Evolutionary conservation across 2,888 invertebrate species (phyloP).

Genomic region (Oegoconia quadripuncta): DNA sequence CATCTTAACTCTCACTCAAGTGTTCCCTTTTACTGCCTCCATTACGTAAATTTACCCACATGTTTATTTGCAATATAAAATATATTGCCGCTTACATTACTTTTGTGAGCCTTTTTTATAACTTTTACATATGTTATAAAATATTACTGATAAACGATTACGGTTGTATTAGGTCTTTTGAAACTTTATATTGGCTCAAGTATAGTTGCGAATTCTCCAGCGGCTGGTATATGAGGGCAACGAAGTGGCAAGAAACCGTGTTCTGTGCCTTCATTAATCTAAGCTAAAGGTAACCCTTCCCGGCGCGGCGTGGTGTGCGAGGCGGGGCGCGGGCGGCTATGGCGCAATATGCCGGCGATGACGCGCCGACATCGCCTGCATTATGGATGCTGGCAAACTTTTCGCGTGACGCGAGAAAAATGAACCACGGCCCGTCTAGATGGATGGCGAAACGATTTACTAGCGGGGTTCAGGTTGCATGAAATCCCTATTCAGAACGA

Average conservation of each 20-base stretch:
- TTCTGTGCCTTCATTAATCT: conserved; percentile 54
- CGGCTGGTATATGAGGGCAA: conserved; percentile 20
- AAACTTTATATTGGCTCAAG: conserved; percentile 7
- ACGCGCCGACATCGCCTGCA: conserved; percentile 73
- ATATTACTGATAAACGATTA: conserved; percentile 10
- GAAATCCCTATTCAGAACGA: neutral
- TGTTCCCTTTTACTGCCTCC: conserved; percentile 60
- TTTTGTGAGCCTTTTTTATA: conserved; percentile 17
- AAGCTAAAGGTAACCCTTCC: conserved; percentile 53
- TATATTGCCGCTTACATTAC: conserved; percentile 49
- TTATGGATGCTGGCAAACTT: conserved; percentile 73
- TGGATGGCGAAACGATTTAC: conserved; percentile 65
- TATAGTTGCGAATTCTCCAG: conserved; percentile 3
- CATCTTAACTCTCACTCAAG: conserved; percentile 34
- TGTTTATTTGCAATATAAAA: conserved; percentile 76
- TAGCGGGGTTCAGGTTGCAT: conserved; percentile 15
- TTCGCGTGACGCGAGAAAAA: conserved; percentile 75
- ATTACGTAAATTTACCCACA: conserved; percentile 76
- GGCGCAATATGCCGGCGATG: conserved; percentile 68
- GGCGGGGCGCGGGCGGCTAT: conserved; percentile 21
- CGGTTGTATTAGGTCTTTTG: conserved; percentile 1
- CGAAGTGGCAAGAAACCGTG: conserved; percentile 26
- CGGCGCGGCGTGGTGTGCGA: neutral
- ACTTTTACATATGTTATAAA: conserved; percentile 16
- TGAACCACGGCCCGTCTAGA: conserved; percentile 63